These are phyloP conservation scores for Diadema setosum DNA, from an alignment of 35 echinoderm and acorn worm genomes.

Conservation along the genomic window DNA sequence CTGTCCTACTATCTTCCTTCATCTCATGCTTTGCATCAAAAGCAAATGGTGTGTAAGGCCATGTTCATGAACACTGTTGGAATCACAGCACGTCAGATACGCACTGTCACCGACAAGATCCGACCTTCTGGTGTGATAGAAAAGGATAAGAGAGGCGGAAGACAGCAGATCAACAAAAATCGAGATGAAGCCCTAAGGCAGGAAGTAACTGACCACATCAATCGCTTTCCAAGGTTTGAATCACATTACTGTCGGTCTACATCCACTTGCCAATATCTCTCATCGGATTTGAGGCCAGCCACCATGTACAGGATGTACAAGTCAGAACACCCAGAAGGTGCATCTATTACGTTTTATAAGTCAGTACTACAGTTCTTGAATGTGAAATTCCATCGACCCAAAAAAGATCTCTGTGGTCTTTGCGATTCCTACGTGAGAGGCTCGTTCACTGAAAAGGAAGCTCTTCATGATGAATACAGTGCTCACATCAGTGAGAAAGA, in stretches of 20 bases:
- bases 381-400: constrained; percentile 53
- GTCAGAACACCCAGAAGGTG: not conserved
- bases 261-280: not conserved
- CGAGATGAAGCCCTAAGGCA: not conserved
- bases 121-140: constrained; percentile 4
- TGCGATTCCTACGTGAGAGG: constrained; percentile 14
- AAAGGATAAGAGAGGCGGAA: constrained; percentile 11
- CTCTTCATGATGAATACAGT: not conserved
- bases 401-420: constrained; percentile 65
- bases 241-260: constrained; percentile 25
- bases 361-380: not conserved
- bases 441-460: not conserved
- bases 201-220: constrained; percentile 16
- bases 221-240: constrained; percentile 21
- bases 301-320: constrained; percentile 30
- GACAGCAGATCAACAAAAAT: not conserved
- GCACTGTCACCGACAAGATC: constrained; percentile 2
- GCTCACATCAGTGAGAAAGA: constrained; percentile 38
- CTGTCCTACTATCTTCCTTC: not conserved
- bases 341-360: not conserved
- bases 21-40: not conserved
- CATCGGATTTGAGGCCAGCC: constrained; percentile 2
- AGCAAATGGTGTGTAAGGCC: not conserved
- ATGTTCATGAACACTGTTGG: constrained; percentile 27
- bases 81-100: not conserved